Base-by-base conservation (phyloP, 2,113 vertebrate species). In the Aleadryas rufinucha region DNA sequence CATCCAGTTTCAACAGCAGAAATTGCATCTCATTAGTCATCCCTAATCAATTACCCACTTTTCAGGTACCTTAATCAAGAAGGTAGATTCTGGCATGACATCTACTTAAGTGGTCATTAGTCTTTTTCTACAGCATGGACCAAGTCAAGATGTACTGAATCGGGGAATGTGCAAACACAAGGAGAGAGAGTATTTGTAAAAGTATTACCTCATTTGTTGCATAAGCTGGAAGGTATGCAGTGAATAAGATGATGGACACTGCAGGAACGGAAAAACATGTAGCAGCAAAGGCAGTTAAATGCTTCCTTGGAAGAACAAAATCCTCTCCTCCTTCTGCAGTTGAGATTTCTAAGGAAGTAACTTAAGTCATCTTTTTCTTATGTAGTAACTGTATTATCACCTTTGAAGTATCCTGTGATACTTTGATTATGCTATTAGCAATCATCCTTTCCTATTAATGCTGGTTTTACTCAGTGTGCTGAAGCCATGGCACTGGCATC, bases 191-290 rank as follows among this genome's bases (percentile, higher is more conserved):
- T n/a, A 74, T 61, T 59, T 47, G 4, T 57, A 90, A n/a, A 66
- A 84, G 12, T 68, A 59, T 47, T 81, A 90, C 59, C 16, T 84
- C 33, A 89, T 70, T 47, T 89, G 24, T 71, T 95, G 91, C 56
- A 63, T 66, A 74, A 90, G 22, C 21, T 63, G 60, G 68, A 93
- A 93, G 37, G 52, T 54, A 86, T 75, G 71, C 30, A 78, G 30
- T 37, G 68, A 81, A 27, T 26, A 65, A 86, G 45, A 92, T 0
- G 1, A 47, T 83, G 50, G 20, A 50, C 35, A 70, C 60, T 80
- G 27, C 28, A 77, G 31, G 10, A 87, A 81, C 22, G 45, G 52
- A 66, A 80, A 87, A 91, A 61, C 22, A 84, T 0, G 1, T 42
- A 56, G n/a, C 23, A 93, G 47, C 39, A 77, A 88, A 77, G 28